Base-by-base conservation (phyloP, 2,113 vertebrate genomes). In the Pimephales promelas region DNA sequence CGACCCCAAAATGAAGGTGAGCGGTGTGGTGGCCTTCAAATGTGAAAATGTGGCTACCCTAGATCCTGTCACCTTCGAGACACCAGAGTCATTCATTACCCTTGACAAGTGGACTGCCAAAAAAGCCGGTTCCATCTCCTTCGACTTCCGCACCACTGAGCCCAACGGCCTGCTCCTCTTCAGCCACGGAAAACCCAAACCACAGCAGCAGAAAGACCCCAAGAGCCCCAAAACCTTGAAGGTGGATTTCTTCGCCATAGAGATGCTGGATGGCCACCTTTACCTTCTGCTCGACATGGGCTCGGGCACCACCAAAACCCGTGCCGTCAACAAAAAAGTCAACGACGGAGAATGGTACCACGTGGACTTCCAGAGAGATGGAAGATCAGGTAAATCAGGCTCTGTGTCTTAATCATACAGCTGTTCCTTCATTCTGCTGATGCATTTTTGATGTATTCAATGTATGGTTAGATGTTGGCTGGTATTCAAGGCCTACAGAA, bases 301-400 rank as follows among this genome's bases (percentile, higher is more conserved):
- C 73, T 99, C 98, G 20, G 98, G 98, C 88, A 99, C 98, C 87
- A 99, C 97, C 87, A 98, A 99, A 93, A 98, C 97, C 84, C 96
- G 94, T 90, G 97, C 97, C 47, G 93, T 98, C 10, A 96, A 96
- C 92, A 96, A 92, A 89, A 99, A 99, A 83, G 98, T 99, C 86
- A 99, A 99, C 83, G 98, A 99, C 9, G 98, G 98, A 78, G 98
- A 99, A 88, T 99, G 98, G 98, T 99, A 99, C 90, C 98, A 99
- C 0, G 98, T 99, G 83, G 98, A 99, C 92, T 99, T 99, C 87
- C 98, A 99, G 88, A 94, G 98, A 77, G 98, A 99, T 1, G 98
- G 98, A 84, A 94, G 98, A 66, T 97, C 98, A 94, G 98, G 98
- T 99, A 94, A 89, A 62, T 36, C n/a, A 66, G n/a, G 16, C 3